Evolutionary conservation across 2,797 vertebrate genomes (phyloP).

Genomic region (Apogon hyalosoma): DNA sequence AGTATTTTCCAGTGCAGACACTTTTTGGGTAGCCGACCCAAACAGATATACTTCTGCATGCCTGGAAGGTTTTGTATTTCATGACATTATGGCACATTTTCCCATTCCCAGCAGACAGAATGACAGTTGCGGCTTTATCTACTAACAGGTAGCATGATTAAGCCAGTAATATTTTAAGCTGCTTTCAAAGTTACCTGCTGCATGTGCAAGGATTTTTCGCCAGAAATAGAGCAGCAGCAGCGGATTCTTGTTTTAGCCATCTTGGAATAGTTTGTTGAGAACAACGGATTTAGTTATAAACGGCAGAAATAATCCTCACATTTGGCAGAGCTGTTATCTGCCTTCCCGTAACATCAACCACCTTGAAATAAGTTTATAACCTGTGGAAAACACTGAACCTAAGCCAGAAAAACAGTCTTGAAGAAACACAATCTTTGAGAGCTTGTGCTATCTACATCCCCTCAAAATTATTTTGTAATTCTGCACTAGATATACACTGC

Average conservation of each 20-base stretch:
- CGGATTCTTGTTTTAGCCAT: neutral
- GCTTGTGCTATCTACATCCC: neutral
- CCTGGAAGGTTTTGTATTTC: neutral
- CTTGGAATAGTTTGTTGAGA: neutral
- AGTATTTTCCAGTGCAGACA: constrained; percentile 2
- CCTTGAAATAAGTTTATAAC: neutral
- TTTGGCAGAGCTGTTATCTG: neutral
- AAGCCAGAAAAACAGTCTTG: neutral
- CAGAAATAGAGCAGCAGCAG: neutral
- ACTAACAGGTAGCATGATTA: neutral
- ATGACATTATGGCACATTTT: constrained; percentile 1
- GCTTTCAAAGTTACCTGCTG: neutral
- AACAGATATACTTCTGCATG: neutral
- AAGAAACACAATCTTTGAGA: neutral
- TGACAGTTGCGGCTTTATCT: neutral
- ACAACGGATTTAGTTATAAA: neutral
- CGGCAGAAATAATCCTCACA: neutral
- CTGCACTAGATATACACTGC: neutral
- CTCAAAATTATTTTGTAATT: neutral
- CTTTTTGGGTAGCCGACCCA: constrained; percentile 10
- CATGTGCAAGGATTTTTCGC: constrained; percentile 4
- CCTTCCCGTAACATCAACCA: neutral
- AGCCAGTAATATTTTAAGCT: neutral
- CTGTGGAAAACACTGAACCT: neutral
- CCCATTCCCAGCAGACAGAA: neutral